Evolutionary conservation across 92 coral and sea anemone species (phyloP).

Genomic region (Zoanthus gigantus): DNA sequence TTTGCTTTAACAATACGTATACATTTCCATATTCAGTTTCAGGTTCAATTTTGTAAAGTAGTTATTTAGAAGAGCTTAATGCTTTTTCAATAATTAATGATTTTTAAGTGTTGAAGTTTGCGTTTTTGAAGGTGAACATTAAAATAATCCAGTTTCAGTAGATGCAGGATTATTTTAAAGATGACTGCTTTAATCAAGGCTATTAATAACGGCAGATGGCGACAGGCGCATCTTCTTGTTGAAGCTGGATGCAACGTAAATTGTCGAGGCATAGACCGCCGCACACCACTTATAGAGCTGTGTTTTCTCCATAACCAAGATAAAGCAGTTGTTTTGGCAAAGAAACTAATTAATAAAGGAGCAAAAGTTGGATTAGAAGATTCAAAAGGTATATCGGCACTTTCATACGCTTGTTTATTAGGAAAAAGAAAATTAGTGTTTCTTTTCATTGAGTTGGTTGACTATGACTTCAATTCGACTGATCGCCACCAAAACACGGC

Average conservation of each 20-base stretch:
- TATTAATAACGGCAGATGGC: conserved; percentile 69
- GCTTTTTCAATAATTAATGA: background rate
- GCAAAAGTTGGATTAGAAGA: conserved; percentile 72
- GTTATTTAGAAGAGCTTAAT: background rate
- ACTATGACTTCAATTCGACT: conserved; percentile 74
- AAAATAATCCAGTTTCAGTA: too few relatives aligned
- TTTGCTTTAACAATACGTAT: background rate
- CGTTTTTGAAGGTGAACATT: background rate
- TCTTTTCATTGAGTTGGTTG: conserved; percentile 70
- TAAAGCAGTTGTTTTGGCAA: conserved; percentile 71
- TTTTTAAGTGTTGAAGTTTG: background rate
- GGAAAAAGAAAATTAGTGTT: conserved; percentile 66
- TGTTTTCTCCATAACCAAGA: conserved; percentile 85
- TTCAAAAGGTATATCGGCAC: conserved; percentile 71
- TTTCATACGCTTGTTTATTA: conserved; percentile 77
- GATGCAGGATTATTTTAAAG: background rate
- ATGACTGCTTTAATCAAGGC: conserved; percentile 84
- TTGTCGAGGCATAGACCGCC: conserved; percentile 64
- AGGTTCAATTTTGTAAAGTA: background rate
- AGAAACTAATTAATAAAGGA: conserved; percentile 74
- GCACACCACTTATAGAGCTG: conserved; percentile 78
- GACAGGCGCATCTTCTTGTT: conserved; percentile 78
- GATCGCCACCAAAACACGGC: conserved; percentile 83
- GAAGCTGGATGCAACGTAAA: conserved; percentile 81
- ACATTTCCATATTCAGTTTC: background rate